A percentile compares a stretch with the other conserved stretches of the same genome.
Evolutionary conservation across 2,888 invertebrate species (phyloP).

Genomic region (Panzeria rudis): DNA sequence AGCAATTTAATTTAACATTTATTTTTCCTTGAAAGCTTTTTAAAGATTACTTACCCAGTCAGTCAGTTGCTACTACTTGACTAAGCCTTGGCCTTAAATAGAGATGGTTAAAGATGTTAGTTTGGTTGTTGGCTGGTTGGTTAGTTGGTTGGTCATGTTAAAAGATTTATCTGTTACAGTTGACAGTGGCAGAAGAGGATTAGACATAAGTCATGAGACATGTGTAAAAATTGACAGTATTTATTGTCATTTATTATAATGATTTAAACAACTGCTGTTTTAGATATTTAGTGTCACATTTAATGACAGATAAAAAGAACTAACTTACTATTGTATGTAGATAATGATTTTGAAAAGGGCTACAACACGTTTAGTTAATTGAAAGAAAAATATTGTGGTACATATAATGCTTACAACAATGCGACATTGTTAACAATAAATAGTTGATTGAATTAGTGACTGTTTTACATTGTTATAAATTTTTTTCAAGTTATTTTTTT

Average conservation of each 20-base stretch:
- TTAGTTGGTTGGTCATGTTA: background rate
- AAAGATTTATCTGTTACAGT: conserved; percentile 44
- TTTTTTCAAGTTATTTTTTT: background rate
- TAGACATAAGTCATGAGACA: conserved; percentile 19
- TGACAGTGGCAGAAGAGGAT: conserved; percentile 23
- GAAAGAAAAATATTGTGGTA: background rate
- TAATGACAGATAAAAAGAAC: background rate
- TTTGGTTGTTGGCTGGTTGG: background rate
- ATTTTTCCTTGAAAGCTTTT: conserved; percentile 28
- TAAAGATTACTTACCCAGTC: conserved; percentile 20
- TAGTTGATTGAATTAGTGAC: background rate
- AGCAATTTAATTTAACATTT: conserved; percentile 16
- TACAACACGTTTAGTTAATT: background rate
- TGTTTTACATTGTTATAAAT: background rate
- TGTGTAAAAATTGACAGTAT: conserved; percentile 30
- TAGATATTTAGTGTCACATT: conserved; percentile 15
- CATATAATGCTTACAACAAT: background rate
- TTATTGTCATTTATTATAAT: conserved; percentile 30
- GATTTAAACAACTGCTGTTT: background rate
- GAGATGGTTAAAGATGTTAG: conserved; percentile 10
- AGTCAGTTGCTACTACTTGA: background rate
- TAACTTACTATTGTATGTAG: background rate
- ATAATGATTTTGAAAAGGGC: conserved; percentile 10
- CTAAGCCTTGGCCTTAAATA: conserved; percentile 64
- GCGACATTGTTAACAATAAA: background rate